Percentiles rank a stretch among this genome's conserved stretches.
Conservation (phyloP, 2,888 invertebrate genomes). For the Colostygia pectinataria region DNA sequence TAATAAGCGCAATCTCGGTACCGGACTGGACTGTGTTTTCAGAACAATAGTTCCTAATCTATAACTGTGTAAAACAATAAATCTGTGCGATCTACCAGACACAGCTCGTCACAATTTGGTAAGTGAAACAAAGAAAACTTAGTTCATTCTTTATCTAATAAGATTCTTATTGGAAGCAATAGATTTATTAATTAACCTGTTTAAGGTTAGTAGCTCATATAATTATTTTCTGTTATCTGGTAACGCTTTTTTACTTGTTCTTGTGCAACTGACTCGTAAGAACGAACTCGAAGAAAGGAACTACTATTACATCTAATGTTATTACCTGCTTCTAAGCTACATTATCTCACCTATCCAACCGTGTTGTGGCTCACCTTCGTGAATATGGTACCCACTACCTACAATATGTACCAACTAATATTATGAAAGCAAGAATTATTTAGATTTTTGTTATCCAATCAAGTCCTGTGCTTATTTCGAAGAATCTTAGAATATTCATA, state of each 20-base stretch:
- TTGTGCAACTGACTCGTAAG: constrained; percentile 10
- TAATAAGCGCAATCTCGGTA: constrained; percentile 5
- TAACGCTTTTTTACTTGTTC: background rate
- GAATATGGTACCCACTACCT: too few species aligned
- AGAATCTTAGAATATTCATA: too few species aligned
- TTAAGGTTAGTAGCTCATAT: too few species aligned
- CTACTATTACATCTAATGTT: background rate
- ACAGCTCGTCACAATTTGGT: constrained; percentile 5
- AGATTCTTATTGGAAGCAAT: background rate
- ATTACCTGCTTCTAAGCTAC: background rate
- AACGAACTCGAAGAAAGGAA: constrained; percentile 1
- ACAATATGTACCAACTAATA: too few species aligned
- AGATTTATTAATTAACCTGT: background rate
- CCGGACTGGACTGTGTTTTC: background rate
- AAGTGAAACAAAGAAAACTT: constrained; percentile 3
- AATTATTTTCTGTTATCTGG: too few species aligned
- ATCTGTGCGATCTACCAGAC: background rate
- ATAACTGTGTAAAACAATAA: constrained; percentile 8
- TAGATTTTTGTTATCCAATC: too few species aligned
- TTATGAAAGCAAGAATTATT: too few species aligned
- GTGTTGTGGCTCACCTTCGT: too few species aligned
- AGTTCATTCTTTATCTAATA: background rate
- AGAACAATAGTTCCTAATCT: background rate
- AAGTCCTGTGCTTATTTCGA: too few species aligned
- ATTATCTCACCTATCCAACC: too few species aligned